phyloP scores from a whole-genome alignment of 2,797 vertebrate species.

The Echeneis naucrates region DNA sequence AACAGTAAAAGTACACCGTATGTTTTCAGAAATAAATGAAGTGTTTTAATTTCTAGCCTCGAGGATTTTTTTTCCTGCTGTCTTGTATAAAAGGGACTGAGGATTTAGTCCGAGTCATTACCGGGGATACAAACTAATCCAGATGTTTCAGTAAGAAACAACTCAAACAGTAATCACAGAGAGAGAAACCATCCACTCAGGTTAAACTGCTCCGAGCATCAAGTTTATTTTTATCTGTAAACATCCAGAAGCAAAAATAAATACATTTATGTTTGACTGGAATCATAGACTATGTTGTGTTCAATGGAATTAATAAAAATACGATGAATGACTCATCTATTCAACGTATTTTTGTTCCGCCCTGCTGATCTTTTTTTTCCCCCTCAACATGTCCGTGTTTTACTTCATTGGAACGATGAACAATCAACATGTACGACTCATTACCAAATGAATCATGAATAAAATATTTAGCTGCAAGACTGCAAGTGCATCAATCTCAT shows the following conservation, averaged over 20 bases:
- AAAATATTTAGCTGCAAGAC: too few species aligned
- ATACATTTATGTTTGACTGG: not conserved
- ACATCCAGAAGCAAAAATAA: too few species aligned
- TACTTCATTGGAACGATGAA: not conserved
- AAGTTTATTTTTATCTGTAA: too few species aligned
- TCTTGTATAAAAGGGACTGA: not conserved
- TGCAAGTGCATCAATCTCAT: too few species aligned
- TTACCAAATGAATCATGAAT: too few species aligned
- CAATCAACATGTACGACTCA: slow-evolving; percentile 1
- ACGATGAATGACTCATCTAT: not conserved
- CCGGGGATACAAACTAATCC: not conserved
- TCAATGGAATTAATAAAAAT: not conserved
- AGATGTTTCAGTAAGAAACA: not conserved
- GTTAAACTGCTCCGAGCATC: too few species aligned
- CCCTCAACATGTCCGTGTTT: not conserved
- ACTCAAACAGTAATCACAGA: not conserved
- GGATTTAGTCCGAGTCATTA: not conserved
- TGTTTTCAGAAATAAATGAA: not conserved
- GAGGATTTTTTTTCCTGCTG: not conserved
- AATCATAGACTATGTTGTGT: not conserved
- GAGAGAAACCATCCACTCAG: too few species aligned
- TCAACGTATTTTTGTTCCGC: not conserved
- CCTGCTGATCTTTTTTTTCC: not conserved
- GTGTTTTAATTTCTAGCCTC: not conserved
- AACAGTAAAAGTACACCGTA: not conserved